Percentiles rank a stretch among this genome's conserved stretches.
Conservation (phyloP, 2,888 invertebrate species). For the Melinopterus prodromus region DNA sequence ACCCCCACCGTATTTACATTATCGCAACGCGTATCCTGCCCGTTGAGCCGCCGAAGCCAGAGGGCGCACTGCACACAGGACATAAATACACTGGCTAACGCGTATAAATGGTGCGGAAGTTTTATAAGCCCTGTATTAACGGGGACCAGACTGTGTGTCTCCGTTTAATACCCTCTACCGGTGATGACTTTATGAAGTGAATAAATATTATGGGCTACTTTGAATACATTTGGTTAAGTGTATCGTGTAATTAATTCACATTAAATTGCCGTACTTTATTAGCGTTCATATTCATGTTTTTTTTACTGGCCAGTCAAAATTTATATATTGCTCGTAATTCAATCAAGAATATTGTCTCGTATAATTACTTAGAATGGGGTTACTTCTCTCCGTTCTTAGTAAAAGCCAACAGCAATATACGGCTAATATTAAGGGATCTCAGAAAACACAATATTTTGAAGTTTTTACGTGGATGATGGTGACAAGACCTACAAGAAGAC, state of each 20-base stretch:
- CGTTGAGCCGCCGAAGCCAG: constrained; percentile 5
- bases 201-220: constrained; percentile 4
- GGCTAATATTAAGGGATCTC: too few species aligned
- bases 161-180: constrained; percentile 4
- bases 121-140: constrained; percentile 41
- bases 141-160: not conserved
- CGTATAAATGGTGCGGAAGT: constrained; percentile 48
- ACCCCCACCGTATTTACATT: not conserved
- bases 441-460: too few species aligned
- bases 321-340: too few species aligned
- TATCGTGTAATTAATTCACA: not conserved
- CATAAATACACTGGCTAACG: constrained; percentile 38
- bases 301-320: too few species aligned
- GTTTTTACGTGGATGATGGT: too few species aligned
- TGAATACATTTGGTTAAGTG: not conserved
- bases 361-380: too few species aligned
- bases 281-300: not conserved
- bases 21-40: not conserved
- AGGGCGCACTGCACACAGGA: not conserved
- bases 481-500: too few species aligned
- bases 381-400: too few species aligned
- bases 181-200: constrained; percentile 4
- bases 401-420: too few species aligned
- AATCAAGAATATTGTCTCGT: too few species aligned
- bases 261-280: not conserved